A percentile compares a stretch with the other conserved stretches of the same genome.
These are phyloP conservation scores for Ostrea denselamellosa DNA, from an alignment of 1,140 invertebrate species.

Conservation along the genomic window DNA sequence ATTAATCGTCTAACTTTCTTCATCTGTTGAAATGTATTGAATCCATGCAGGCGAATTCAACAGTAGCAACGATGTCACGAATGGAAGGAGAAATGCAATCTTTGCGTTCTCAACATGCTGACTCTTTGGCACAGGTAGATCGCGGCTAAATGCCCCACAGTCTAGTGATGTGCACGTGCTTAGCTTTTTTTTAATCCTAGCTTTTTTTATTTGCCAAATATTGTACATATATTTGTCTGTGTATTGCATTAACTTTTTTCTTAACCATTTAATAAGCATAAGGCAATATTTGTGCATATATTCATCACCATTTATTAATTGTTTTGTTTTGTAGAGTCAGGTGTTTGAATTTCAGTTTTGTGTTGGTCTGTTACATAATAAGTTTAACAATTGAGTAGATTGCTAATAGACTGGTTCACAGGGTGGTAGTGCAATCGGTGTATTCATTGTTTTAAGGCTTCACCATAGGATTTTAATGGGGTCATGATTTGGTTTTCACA, in stretches of 20 bases:
- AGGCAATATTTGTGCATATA: slow-evolving; percentile 11
- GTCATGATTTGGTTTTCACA: neutral
- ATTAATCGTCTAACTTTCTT: slow-evolving; percentile 16
- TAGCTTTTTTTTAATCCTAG: slow-evolving; percentile 38
- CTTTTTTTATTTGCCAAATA: slow-evolving; percentile 37
- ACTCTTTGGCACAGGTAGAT: slow-evolving; percentile 70
- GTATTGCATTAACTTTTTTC: neutral
- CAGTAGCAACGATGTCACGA: slow-evolving; percentile 63
- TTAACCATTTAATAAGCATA: slow-evolving; percentile 9
- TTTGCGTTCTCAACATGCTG: slow-evolving; percentile 66
- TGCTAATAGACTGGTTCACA: neutral
- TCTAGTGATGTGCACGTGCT: slow-evolving; percentile 39
- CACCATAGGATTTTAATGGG: neutral
- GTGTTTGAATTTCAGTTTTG: slow-evolving; percentile 20
- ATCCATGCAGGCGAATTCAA: slow-evolving; percentile 57
- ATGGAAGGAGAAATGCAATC: slow-evolving; percentile 70
- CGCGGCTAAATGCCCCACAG: slow-evolving; percentile 22
- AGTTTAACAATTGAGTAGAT: neutral
- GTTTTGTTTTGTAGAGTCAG: slow-evolving; percentile 25
- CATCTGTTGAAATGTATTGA: slow-evolving; percentile 43
- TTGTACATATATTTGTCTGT: slow-evolving; percentile 41
- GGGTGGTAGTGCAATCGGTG: neutral
- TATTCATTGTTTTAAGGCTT: neutral
- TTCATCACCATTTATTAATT: slow-evolving; percentile 10
- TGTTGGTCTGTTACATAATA: neutral